Evolutionary conservation across 2,888 invertebrate genomes (phyloP).

Genomic region (Drosophila niveifrons): DNA sequence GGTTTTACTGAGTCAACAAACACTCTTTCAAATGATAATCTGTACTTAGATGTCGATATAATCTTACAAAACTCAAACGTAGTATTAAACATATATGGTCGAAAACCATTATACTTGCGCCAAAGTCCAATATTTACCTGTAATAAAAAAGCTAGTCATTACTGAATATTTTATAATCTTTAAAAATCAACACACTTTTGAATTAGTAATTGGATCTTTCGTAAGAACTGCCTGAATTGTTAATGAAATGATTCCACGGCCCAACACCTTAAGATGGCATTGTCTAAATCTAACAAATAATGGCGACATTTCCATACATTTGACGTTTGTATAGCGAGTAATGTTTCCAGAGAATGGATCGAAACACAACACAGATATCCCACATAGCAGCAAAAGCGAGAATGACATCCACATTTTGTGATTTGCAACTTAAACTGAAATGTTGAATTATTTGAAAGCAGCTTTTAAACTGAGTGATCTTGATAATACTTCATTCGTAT

Average conservation of each 20-base stretch:
- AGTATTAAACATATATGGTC: slow-evolving; percentile 26
- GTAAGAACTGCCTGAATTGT: slow-evolving; percentile 1
- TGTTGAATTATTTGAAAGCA: too few relatives aligned
- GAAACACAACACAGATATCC: neutral
- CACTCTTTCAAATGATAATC: slow-evolving; percentile 2
- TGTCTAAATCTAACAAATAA: slow-evolving; percentile 1
- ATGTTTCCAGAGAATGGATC: neutral
- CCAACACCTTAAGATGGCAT: slow-evolving; percentile 9
- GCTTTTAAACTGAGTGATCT: too few relatives aligned
- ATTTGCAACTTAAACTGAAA: neutral
- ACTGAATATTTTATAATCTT: too few relatives aligned
- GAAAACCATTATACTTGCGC: slow-evolving; percentile 32
- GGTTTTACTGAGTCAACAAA: accelerated
- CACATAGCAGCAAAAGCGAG: neutral
- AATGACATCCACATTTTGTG: neutral
- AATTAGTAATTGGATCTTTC: slow-evolving; percentile 5
- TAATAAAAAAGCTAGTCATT: neutral
- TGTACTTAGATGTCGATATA: neutral
- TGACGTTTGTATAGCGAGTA: slow-evolving; percentile 13
- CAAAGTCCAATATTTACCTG: slow-evolving; percentile 27
- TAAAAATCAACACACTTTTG: neutral
- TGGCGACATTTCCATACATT: slow-evolving; percentile 7
- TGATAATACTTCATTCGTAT: too few relatives aligned
- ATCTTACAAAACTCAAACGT: slow-evolving; percentile 33
- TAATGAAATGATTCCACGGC: slow-evolving; percentile 1